Percentiles rank a stretch among this genome's conserved stretches.
Conservation (phyloP, 2,888 invertebrate genomes). For the Tachystola acroxantha region DNA sequence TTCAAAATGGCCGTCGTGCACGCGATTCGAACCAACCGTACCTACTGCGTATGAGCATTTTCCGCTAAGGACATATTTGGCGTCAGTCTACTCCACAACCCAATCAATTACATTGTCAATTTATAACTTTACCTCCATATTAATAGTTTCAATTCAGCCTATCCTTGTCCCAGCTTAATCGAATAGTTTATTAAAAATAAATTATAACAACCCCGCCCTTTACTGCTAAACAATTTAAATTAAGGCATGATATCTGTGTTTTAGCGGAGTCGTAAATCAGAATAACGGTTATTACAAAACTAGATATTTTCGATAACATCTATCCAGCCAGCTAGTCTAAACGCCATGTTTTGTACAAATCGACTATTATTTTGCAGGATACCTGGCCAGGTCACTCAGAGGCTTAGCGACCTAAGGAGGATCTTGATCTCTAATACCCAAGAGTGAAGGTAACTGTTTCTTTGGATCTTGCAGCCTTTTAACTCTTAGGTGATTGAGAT, state of each 20-base stretch:
- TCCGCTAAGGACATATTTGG: conserved; percentile 41
- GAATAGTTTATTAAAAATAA: conserved; percentile 39
- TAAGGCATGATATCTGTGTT: conserved; percentile 24
- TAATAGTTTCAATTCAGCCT: conserved; percentile 29
- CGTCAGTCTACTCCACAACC: conserved; percentile 47
- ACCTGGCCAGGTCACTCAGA: no score
- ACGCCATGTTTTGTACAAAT: no score
- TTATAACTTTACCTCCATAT: conserved; percentile 41
- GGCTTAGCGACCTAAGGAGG: no score
- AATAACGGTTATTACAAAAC: conserved; percentile 10
- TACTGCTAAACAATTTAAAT: conserved; percentile 25
- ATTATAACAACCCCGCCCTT: conserved; percentile 24
- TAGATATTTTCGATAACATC: conserved; percentile 3
- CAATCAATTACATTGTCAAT: conserved; percentile 28
- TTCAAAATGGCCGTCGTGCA: conserved; percentile 32
- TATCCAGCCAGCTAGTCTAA: no score
- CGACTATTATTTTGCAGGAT: no score
- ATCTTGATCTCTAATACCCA: no score
- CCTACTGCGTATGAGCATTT: conserved; percentile 40
- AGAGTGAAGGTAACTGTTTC: no score
- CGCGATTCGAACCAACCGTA: no score
- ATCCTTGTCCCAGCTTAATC: conserved; percentile 21
- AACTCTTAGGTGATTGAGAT: no score
- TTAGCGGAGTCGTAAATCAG: conserved; percentile 15
- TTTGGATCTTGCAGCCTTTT: no score